phyloP scores from a whole-genome alignment of 2,113 vertebrate genomes.

The Tapirus terrestris region DNA sequence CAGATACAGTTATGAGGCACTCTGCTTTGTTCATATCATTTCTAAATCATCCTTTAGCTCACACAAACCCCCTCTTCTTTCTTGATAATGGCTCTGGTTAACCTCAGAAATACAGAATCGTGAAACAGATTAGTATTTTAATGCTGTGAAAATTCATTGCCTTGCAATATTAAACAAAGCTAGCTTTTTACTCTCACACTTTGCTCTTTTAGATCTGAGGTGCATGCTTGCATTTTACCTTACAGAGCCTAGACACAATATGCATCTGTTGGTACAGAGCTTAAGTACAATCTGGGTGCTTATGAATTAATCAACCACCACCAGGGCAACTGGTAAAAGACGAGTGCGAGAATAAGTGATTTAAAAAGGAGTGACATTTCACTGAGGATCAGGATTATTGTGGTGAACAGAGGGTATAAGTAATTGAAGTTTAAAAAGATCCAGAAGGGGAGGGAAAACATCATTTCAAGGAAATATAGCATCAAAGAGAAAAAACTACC shows the following conservation, averaged over 20 bases:
- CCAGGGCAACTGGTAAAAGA: not conserved
- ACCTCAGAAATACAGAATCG: constrained; percentile 25
- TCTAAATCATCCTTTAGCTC: constrained; percentile 38
- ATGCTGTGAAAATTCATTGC: not conserved
- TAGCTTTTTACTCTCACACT: not conserved
- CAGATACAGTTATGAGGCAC: not conserved
- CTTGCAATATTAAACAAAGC: not conserved
- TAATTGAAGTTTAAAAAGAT: constrained; percentile 23
- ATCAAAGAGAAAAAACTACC: not conserved
- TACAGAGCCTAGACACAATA: not conserved
- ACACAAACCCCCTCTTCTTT: not conserved
- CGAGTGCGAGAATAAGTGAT: not conserved
- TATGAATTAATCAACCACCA: constrained; percentile 34
- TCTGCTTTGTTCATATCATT: constrained; percentile 12
- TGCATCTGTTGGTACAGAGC: constrained; percentile 8
- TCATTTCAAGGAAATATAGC: not conserved
- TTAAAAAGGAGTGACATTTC: not conserved
- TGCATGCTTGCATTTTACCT: not conserved
- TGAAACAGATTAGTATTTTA: constrained; percentile 46
- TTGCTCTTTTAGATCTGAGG: not conserved
- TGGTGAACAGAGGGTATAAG: not conserved
- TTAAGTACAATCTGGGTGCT: not conserved
- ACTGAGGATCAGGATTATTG: not conserved
- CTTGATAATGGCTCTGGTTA: not conserved
- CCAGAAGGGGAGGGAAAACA: not conserved